Percentiles rank a stretch among this genome's conserved stretches.
These are phyloP conservation scores for Acleris sparsana DNA, from an alignment of 2,888 invertebrate species.

Conservation along the genomic window DNA sequence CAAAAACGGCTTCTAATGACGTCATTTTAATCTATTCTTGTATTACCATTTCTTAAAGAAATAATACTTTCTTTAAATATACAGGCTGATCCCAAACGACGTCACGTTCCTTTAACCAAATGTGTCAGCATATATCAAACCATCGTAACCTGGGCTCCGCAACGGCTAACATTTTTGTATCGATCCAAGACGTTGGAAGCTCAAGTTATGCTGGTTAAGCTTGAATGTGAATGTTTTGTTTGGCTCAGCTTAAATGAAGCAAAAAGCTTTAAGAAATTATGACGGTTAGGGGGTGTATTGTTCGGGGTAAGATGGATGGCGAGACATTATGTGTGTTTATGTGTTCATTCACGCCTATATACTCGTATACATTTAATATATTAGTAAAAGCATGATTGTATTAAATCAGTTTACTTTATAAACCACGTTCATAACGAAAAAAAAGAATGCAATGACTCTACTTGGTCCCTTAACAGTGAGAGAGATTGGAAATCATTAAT, in stretches of 20 bases:
- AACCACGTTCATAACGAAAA: too few species aligned
- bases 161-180: neutral
- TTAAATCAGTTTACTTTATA: too few species aligned
- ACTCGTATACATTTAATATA: neutral
- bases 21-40: too few species aligned
- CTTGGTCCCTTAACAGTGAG: too few species aligned
- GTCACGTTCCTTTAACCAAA: conserved; percentile 26
- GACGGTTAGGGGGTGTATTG: conserved; percentile 41
- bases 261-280: conserved; percentile 61
- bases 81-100: conserved; percentile 18
- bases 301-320: conserved; percentile 49
- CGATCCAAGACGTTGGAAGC: conserved; percentile 40
- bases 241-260: conserved; percentile 61
- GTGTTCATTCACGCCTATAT: conserved; percentile 14
- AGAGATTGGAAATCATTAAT: too few species aligned
- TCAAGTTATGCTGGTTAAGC: conserved; percentile 45
- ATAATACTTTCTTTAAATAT: conserved; percentile 4
- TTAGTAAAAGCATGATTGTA: too few species aligned
- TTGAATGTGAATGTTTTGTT: conserved; percentile 54
- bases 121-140: conserved; percentile 41
- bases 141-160: conserved; percentile 47
- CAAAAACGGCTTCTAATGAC: too few species aligned
- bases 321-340: conserved; percentile 36
- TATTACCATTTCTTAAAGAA: conserved; percentile 24
- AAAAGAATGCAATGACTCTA: too few species aligned